A percentile compares a stretch with the other conserved stretches of the same genome.
These are phyloP conservation scores for Ormyrus labotus DNA, from an alignment of 2,888 invertebrate species.

Conservation along the genomic window DNA sequence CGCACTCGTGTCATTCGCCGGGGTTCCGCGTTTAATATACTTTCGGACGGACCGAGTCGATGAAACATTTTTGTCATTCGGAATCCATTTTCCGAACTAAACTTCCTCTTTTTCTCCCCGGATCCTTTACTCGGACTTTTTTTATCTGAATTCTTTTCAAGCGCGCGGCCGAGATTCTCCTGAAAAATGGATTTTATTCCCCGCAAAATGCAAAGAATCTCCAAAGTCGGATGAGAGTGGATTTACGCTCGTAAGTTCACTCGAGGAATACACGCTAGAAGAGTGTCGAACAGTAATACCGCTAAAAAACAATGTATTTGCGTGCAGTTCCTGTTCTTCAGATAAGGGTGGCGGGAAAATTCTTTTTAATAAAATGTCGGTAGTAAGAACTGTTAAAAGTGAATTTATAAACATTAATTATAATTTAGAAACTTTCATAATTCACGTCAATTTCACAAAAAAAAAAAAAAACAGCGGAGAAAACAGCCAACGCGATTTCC, in stretches of 20 bases:
- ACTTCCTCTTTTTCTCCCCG: background rate
- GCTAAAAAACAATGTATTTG: too few relatives aligned
- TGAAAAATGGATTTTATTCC: constrained; percentile 45
- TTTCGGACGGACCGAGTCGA: constrained; percentile 17
- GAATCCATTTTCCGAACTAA: constrained; percentile 20
- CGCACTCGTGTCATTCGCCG: background rate
- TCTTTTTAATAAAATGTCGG: too few relatives aligned
- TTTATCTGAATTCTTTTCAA: background rate
- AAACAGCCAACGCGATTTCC: background rate
- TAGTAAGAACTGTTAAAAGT: too few relatives aligned
- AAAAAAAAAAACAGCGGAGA: background rate
- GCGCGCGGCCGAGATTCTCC: background rate
- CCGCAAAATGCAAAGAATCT: background rate
- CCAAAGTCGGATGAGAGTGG: background rate
- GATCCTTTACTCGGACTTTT: background rate
- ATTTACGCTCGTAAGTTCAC: constrained; percentile 7
- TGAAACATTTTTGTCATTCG: constrained; percentile 37
- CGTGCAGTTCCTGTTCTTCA: too few relatives aligned
- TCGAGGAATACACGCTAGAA: background rate
- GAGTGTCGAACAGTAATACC: background rate
- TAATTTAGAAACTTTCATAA: too few relatives aligned
- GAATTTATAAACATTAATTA: too few relatives aligned
- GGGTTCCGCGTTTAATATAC: constrained; percentile 22
- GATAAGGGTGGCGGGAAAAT: too few relatives aligned
- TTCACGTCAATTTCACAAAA: background rate